These are phyloP conservation scores for Drosophila antonietae DNA, from an alignment of 2,888 invertebrate genomes.

Conservation along the genomic window DNA sequence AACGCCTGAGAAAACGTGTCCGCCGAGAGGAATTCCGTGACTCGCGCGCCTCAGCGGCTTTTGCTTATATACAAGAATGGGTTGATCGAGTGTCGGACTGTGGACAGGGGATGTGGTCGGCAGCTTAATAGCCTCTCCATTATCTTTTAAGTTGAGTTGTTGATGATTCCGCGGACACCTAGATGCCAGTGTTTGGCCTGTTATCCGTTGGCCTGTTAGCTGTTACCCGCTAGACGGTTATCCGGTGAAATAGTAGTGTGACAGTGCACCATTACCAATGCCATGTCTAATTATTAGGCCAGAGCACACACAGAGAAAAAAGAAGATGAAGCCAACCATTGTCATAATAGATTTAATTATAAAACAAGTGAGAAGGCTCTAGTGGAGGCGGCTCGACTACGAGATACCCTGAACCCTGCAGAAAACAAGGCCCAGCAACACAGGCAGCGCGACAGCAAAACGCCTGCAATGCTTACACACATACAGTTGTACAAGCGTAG, in stretches of 20 bases:
- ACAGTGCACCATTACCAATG: slow-evolving; percentile 23
- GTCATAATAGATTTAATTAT: not conserved
- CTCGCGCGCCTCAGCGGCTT: slow-evolving; percentile 15
- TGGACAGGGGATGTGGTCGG: slow-evolving; percentile 9
- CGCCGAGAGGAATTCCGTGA: slow-evolving; percentile 19
- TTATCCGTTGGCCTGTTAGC: slow-evolving; percentile 22
- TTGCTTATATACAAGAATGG: slow-evolving; percentile 3
- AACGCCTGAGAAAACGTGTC: slow-evolving; percentile 20
- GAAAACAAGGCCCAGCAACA: too few species aligned
- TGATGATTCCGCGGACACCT: slow-evolving; percentile 10
- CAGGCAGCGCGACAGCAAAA: too few species aligned
- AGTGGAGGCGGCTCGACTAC: too few species aligned
- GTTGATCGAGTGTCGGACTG: not conserved
- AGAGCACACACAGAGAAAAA: not conserved
- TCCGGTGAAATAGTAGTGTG: slow-evolving; percentile 21
- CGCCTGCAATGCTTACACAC: too few species aligned
- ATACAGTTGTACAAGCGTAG: too few species aligned
- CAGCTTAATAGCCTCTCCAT: slow-evolving; percentile 61
- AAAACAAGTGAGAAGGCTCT: too few species aligned
- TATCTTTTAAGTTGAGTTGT: slow-evolving; percentile 32
- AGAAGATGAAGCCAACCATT: not conserved
- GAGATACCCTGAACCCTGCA: too few species aligned
- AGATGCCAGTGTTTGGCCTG: slow-evolving; percentile 16
- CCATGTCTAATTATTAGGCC: slow-evolving; percentile 57
- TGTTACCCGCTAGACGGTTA: slow-evolving; percentile 1